Evolutionary conservation across 1,140 invertebrate species (phyloP), one percentile per base, ranked within the genome.

Genomic region (Conus ventricosus): DNA sequence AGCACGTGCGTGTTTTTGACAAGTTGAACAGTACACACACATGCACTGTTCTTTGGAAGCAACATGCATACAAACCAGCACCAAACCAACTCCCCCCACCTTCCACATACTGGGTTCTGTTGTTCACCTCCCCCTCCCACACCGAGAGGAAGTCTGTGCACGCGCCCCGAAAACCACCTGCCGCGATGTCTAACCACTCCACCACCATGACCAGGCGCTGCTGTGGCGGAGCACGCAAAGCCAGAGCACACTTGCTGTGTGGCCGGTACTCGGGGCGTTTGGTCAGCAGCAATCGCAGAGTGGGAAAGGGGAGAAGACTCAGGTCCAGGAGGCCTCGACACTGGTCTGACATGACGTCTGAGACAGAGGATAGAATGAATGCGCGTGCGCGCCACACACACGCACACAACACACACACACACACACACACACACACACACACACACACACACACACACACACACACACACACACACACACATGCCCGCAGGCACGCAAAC

Each of bases 121-220:
- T 83, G 51, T 55, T 57, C 39, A 83, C 13, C 5, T 54, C 81
- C 20, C 81, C 81, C 4, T 83, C 53, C 51, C 15, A 55, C 53
- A 55, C 81, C 7, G 81, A 23, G 15, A 83, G 53, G 55, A 25
- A 83, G n/a, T 83, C 81, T 8, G 81, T 15, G 81, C 81, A 83
- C 13, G 13, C 51, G 5, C 20, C 57, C 8, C 57, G 5, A 10
- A 83, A 83, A 53, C 53, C 20, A 10, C 81, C 81, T 5, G 17
- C 53, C 0, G 81, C 51, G 81, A 83, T 83, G 81, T 83, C 81
- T 8, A 83, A 25, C 81, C 81, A 83, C 5, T 83, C 51, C 51
- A 83, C 20, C 81, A 57, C 55, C 81, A 83, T 54, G 17, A 51
- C 20, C 51, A 83, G 81, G 8, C 53, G 81, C 13, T 83, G 81